Conservation (phyloP, 2,888 invertebrate genomes). For the Steromphala cineraria region DNA sequence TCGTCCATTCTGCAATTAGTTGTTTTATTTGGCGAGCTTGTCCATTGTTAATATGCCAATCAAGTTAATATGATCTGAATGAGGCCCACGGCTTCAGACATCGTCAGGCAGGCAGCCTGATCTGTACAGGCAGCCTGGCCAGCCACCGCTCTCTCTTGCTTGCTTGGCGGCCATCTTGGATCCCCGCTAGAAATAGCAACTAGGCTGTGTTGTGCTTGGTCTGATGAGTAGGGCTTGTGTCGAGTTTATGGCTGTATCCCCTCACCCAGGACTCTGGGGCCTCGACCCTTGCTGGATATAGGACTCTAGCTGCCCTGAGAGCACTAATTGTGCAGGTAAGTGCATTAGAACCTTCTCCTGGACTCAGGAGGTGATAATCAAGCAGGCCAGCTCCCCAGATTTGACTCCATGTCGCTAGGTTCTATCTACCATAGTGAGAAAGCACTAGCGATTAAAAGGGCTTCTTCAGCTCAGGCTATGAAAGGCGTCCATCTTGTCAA, state of each 20-base stretch:
- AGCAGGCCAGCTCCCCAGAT: neutral
- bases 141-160: neutral
- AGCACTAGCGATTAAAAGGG: conserved; percentile 9
- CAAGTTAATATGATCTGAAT: conserved; percentile 8
- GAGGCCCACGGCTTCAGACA: neutral
- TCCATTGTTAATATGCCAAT: conserved; percentile 10
- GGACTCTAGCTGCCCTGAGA: neutral
- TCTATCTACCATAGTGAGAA: conserved; percentile 1
- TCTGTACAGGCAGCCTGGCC: neutral
- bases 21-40: neutral
- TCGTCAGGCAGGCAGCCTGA: neutral
- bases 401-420: neutral
- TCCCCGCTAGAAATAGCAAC: conserved; percentile 8
- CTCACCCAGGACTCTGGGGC: neutral
- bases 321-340: neutral
- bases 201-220: neutral
- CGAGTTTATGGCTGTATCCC: neutral
- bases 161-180: neutral
- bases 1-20: neutral
- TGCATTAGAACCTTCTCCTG: neutral
- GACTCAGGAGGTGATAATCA: neutral
- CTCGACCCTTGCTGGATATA: neutral
- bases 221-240: neutral
- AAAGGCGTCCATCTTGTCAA: neutral
- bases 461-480: neutral